Percentiles rank a stretch among this genome's conserved stretches.
Evolutionary conservation across 2,797 vertebrate species (phyloP).

Genomic region (Anomalospiza imberbis): DNA sequence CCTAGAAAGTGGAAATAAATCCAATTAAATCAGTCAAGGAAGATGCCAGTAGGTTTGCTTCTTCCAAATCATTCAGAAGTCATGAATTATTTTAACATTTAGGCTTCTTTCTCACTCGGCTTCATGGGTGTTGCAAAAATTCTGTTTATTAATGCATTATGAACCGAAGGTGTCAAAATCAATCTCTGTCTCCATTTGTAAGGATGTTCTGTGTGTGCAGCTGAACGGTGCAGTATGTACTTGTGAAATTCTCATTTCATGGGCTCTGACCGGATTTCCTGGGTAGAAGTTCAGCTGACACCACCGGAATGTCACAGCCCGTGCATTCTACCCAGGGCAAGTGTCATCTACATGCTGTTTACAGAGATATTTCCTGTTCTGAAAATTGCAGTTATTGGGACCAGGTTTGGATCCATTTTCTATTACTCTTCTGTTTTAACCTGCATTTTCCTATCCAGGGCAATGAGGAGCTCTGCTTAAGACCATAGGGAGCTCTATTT

Average conservation of each 20-base stretch:
- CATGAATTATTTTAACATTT: neutral
- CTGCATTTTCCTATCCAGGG: neutral
- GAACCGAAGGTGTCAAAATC: neutral
- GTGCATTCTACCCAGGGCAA: neutral
- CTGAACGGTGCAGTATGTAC: neutral
- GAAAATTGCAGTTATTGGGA: neutral
- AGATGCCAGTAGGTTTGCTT: neutral
- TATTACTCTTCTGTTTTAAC: neutral
- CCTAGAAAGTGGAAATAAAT: neutral
- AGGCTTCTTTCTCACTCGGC: neutral
- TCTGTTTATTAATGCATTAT: neutral
- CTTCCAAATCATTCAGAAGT: neutral
- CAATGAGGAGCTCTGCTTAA: neutral
- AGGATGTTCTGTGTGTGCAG: neutral
- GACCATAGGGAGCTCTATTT: neutral
- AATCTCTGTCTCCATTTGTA: neutral
- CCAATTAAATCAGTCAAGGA: neutral
- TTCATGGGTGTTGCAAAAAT: neutral
- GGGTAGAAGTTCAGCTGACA: neutral
- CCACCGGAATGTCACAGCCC: neutral
- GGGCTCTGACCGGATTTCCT: neutral
- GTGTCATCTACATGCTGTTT: neutral
- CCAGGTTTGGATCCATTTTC: neutral
- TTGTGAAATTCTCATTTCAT: neutral
- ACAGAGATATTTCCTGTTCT: neutral